A percentile compares a stretch with the other conserved stretches of the same genome.
Conservation (phyloP, 2,888 invertebrate species). For the Noctua janthina region DNA sequence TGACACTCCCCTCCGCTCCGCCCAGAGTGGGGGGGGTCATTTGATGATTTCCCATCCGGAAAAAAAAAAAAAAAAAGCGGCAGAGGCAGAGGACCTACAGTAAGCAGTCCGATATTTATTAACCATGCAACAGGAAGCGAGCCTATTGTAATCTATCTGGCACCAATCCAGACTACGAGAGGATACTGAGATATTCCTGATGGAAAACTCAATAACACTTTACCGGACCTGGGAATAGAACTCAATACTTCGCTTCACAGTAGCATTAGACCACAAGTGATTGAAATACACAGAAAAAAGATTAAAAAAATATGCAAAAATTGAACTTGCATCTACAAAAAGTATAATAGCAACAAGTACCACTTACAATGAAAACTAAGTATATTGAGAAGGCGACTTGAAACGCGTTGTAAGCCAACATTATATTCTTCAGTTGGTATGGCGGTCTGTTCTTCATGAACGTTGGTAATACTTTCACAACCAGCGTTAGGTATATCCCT, state of each 20-base stretch:
- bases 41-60: too few relatives aligned
- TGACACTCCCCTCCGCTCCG: too few relatives aligned
- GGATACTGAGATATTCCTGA: background rate
- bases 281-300: background rate
- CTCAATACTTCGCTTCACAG: too few relatives aligned
- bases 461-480: constrained; percentile 92
- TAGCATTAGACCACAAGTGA: background rate
- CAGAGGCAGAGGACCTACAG: background rate
- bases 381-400: constrained; percentile 92
- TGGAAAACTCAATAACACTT: background rate
- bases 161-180: background rate
- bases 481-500: constrained; percentile 92
- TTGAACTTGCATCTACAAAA: constrained; percentile 11
- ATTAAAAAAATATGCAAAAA: background rate
- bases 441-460: constrained; percentile 92
- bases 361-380: constrained; percentile 90
- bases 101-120: background rate
- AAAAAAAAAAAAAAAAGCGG: background rate
- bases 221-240: background rate
- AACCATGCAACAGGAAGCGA: background rate
- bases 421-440: constrained; percentile 91
- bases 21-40: too few relatives aligned
- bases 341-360: constrained; percentile 43
- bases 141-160: background rate
- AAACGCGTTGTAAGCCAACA: constrained; percentile 92